Percentiles rank a stretch among this genome's conserved stretches.
phyloP scores from a whole-genome alignment of 1,140 invertebrate species.

The Drosophila fuyamai region DNA sequence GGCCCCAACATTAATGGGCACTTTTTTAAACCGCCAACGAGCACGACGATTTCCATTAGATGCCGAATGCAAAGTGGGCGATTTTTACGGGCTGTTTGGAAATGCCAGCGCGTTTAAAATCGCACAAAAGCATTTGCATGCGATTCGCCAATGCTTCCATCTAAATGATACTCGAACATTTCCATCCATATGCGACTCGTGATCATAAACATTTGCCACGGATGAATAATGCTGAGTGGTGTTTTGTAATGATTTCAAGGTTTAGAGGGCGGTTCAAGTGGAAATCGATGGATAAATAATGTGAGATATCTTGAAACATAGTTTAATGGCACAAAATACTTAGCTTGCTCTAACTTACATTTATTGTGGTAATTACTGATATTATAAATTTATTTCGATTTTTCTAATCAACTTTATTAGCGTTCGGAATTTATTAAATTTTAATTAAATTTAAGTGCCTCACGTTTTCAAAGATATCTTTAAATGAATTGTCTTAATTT shows the following conservation, averaged over 20 bases:
- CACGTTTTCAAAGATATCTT: background rate
- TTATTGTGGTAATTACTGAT: background rate
- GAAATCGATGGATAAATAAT: background rate
- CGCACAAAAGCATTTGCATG: constrained; percentile 36
- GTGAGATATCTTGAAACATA: background rate
- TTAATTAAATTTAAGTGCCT: background rate
- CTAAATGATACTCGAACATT: constrained; percentile 35
- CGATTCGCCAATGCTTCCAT: constrained; percentile 29
- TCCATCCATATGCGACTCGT: constrained; percentile 35
- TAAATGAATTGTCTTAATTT: background rate
- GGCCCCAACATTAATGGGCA: constrained; percentile 2
- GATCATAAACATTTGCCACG: constrained; percentile 40
- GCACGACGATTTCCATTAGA: constrained; percentile 20
- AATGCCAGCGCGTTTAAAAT: constrained; percentile 43
- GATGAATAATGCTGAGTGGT: constrained; percentile 23
- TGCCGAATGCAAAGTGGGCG: constrained; percentile 36
- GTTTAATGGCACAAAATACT: background rate
- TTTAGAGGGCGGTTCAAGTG: background rate
- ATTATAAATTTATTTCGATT: background rate
- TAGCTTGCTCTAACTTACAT: background rate
- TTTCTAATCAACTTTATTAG: background rate
- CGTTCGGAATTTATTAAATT: background rate
- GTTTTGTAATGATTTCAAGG: constrained; percentile 33
- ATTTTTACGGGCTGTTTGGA: constrained; percentile 34
- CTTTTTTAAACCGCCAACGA: constrained; percentile 7